phyloP scores from a whole-genome alignment of 2,113 vertebrate species.

The Pelodiscus sinensis region DNA sequence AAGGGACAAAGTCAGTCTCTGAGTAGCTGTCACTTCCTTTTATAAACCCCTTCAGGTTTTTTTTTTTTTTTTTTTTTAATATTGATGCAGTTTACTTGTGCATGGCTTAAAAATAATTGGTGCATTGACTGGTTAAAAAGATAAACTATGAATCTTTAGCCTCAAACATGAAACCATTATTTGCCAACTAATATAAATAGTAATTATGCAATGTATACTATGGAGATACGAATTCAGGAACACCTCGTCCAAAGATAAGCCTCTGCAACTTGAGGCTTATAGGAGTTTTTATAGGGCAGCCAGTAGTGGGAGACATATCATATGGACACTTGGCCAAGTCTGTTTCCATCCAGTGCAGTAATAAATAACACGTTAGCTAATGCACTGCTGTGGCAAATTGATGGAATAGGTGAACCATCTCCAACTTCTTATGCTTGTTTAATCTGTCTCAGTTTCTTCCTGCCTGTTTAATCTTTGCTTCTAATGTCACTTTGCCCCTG shows the following conservation, averaged over 20 bases:
- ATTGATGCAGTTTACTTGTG: not conserved
- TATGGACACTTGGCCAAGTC: not conserved
- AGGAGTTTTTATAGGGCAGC: not conserved
- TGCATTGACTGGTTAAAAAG: not conserved
- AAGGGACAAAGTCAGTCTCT: not conserved
- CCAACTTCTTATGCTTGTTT: not conserved
- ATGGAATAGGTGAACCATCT: not conserved
- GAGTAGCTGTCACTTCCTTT: not conserved
- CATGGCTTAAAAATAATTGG: not conserved
- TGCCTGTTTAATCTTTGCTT: not conserved
- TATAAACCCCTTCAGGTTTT: not conserved
- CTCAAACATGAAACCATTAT: not conserved
- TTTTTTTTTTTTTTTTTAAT: too few species aligned
- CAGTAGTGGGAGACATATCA: not conserved
- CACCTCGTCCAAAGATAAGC: fast-evolving
- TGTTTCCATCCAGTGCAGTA: not conserved
- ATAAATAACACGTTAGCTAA: not conserved
- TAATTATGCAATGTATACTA: fast-evolving
- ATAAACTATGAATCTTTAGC: fast-evolving
- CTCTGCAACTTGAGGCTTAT: not conserved
- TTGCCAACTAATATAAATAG: not conserved
- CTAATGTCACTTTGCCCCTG: not conserved
- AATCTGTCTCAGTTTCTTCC: fast-evolving
- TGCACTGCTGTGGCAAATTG: not conserved
- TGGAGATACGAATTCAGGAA: not conserved